These are phyloP conservation scores for Steinernema khuongi DNA, from an alignment of 1,140 invertebrate genomes.

Conservation along the genomic window DNA sequence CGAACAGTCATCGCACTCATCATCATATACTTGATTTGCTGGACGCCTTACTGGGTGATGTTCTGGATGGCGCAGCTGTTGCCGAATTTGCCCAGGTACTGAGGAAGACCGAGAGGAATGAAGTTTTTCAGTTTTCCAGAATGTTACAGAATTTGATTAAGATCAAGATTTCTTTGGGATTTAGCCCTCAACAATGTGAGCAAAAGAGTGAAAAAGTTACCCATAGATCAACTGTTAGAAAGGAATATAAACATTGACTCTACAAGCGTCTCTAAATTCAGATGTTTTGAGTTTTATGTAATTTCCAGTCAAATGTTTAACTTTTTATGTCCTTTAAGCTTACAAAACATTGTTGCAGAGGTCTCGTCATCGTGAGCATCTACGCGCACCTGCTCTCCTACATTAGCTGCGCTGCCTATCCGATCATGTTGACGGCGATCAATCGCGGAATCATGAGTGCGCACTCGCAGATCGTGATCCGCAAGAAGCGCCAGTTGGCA, in stretches of 20 bases:
- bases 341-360: not conserved
- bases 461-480: slow-evolving; percentile 17
- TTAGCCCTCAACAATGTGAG: too few species aligned
- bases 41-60: slow-evolving; percentile 26
- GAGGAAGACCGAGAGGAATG: too few species aligned
- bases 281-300: too few species aligned
- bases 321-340: too few species aligned
- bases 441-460: slow-evolving; percentile 25
- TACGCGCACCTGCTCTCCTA: slow-evolving; percentile 23
- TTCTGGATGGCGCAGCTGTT: slow-evolving; percentile 21
- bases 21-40: slow-evolving; percentile 20
- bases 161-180: too few species aligned
- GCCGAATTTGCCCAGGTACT: not conserved
- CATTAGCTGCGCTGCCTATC: slow-evolving; percentile 26
- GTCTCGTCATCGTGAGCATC: slow-evolving; percentile 18
- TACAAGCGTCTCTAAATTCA: too few species aligned
- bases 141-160: too few species aligned
- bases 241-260: too few species aligned
- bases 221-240: too few species aligned
- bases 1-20: slow-evolving; percentile 25
- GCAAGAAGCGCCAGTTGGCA: slow-evolving; percentile 20
- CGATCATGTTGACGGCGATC: slow-evolving; percentile 22
- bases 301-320: too few species aligned
- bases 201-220: too few species aligned
- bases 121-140: too few species aligned